These are phyloP conservation scores for Osmerus mordax DNA, from an alignment of 2,113 vertebrate genomes.

Conservation along the genomic window DNA sequence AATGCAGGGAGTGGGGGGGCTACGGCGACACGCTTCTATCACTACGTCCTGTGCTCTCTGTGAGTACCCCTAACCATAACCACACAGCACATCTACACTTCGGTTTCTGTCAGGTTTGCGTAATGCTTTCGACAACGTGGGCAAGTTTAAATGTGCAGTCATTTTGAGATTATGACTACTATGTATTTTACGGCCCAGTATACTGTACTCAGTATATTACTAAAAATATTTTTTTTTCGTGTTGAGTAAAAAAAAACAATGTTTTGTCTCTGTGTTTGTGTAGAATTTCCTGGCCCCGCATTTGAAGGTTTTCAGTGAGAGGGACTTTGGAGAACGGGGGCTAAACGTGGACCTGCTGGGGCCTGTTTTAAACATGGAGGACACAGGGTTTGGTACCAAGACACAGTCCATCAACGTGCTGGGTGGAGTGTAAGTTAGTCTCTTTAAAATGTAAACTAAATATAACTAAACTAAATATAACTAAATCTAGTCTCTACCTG, in stretches of 20 bases:
- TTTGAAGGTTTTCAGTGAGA: slow-evolving; percentile 85
- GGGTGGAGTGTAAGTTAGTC: slow-evolving; percentile 86
- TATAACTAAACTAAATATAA: no score
- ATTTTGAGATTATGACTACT: no score
- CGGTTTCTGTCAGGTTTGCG: not conserved
- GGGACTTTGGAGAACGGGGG: slow-evolving; percentile 76
- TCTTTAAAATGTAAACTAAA: not conserved
- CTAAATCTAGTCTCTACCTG: no score
- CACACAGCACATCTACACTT: not conserved
- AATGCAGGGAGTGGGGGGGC: slow-evolving; percentile 89
- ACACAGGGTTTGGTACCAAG: slow-evolving; percentile 78
- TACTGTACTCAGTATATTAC: no score
- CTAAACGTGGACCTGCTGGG: slow-evolving; percentile 79
- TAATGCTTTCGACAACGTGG: no score
- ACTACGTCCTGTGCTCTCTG: slow-evolving; percentile 78
- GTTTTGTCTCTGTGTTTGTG: not conserved
- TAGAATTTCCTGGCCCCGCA: slow-evolving; percentile 85
- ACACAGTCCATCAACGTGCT: slow-evolving; percentile 84
- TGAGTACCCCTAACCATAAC: slow-evolving; percentile 63
- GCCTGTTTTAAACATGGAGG: slow-evolving; percentile 82
- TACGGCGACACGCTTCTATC: slow-evolving; percentile 75
- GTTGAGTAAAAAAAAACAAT: not conserved
- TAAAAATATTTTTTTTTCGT: not conserved
- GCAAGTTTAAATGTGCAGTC: no score
- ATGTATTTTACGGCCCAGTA: no score